A percentile compares a stretch with the other conserved stretches of the same genome.
phyloP scores from a whole-genome alignment of 2,113 vertebrate genomes.

The Suricata suricatta region DNA sequence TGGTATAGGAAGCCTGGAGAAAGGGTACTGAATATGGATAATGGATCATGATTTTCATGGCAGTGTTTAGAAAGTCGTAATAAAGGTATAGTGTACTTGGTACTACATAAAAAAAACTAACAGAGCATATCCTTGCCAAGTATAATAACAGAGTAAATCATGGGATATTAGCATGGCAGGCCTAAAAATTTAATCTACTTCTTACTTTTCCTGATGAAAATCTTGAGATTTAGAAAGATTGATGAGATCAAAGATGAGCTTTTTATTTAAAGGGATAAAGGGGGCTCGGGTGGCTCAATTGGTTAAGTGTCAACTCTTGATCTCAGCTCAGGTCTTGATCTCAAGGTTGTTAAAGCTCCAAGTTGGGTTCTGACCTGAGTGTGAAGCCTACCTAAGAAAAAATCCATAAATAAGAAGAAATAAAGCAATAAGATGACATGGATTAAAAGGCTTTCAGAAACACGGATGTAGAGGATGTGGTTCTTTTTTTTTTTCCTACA shows the following conservation, averaged over 20 bases:
- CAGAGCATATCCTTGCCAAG: not conserved
- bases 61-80: slow-evolving; percentile 53
- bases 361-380: too few relatives aligned
- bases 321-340: too few relatives aligned
- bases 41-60: slow-evolving; percentile 24
- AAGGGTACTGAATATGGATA: slow-evolving; percentile 49
- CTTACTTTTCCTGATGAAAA: slow-evolving; percentile 8
- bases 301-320: too few relatives aligned
- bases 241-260: not conserved
- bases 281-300: too few relatives aligned
- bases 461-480: not conserved
- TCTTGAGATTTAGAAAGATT: not conserved
- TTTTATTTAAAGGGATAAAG: slow-evolving; percentile 35
- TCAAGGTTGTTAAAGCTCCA: too few relatives aligned
- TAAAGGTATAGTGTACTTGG: slow-evolving; percentile 44
- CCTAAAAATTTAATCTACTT: not conserved
- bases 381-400: too few relatives aligned
- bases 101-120: not conserved
- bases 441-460: slow-evolving; percentile 10
- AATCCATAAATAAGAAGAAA: too few relatives aligned
- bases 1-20: slow-evolving; percentile 33
- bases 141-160: not conserved
- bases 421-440: not conserved
- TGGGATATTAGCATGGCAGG: not conserved
- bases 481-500: not conserved